A percentile compares a stretch with the other conserved stretches of the same genome.
Evolutionary conservation across 2,113 vertebrate species (phyloP).

Genomic region (Antigone vipio): DNA sequence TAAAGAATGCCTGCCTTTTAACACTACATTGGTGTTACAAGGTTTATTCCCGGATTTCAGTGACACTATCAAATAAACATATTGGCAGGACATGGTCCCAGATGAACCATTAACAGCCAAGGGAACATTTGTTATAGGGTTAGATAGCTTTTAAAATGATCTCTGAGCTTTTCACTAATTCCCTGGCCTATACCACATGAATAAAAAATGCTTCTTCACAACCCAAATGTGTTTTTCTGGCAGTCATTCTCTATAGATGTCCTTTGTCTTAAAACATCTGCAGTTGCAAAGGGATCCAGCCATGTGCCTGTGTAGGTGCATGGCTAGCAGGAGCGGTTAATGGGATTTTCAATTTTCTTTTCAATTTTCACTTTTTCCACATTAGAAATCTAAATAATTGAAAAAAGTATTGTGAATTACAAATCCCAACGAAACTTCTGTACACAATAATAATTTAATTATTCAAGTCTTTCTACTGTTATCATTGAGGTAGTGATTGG

Average conservation of each 20-base stretch:
- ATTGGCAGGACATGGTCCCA: background rate
- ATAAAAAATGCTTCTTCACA: background rate
- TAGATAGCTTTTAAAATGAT: background rate
- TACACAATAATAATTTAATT: constrained; percentile 59
- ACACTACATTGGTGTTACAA: no score
- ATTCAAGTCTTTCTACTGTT: constrained; percentile 34
- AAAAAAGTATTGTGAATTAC: constrained; percentile 48
- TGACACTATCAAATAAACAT: background rate
- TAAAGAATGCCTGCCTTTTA: no score
- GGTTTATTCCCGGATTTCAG: no score
- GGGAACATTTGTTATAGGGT: background rate
- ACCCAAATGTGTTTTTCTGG: background rate
- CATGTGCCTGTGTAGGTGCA: background rate
- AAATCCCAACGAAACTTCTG: background rate
- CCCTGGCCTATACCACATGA: background rate
- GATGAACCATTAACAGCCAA: background rate
- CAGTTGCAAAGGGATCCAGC: background rate
- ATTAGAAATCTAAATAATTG: constrained; percentile 42
- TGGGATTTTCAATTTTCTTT: constrained; percentile 55
- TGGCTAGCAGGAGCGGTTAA: background rate
- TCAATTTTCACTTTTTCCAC: constrained; percentile 25
- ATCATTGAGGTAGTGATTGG: background rate
- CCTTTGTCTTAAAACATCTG: background rate
- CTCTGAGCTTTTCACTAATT: constrained; percentile 10
- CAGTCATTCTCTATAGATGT: background rate